Evolutionary conservation across 2,797 vertebrate genomes (phyloP).

Genomic region (Aplochiton taeniatus): DNA sequence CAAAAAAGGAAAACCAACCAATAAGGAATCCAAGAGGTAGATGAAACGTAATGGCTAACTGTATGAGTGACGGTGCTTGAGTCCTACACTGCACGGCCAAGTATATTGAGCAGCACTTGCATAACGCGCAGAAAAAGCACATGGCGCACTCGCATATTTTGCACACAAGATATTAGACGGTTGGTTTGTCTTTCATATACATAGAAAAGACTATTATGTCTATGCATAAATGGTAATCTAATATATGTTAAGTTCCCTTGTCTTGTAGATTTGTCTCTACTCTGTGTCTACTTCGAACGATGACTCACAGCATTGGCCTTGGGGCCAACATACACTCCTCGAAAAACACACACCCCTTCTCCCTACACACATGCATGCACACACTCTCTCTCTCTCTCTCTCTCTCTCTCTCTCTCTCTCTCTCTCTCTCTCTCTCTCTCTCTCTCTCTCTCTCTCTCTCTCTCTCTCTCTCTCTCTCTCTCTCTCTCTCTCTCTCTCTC

Average conservation of each 20-base stretch:
- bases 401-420: not conserved
- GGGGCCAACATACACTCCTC: constrained; percentile 44
- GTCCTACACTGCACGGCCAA: constrained; percentile 27
- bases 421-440: not conserved
- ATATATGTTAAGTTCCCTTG: constrained; percentile 61
- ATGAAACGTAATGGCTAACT: constrained; percentile 74
- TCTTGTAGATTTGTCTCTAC: constrained; percentile 42
- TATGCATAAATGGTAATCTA: constrained; percentile 56
- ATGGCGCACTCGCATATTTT: constrained; percentile 38
- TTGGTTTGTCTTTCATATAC: constrained; percentile 67
- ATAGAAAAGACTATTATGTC: constrained; percentile 54
- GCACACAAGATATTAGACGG: constrained; percentile 14
- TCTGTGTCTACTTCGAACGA: constrained; percentile 52
- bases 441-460: not conserved
- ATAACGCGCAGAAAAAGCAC: constrained; percentile 13
- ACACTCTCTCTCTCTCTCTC: not conserved
- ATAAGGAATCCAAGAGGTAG: constrained; percentile 74
- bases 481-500: not conserved
- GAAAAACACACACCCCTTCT: constrained; percentile 15
- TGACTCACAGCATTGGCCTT: constrained; percentile 32
- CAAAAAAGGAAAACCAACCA: constrained; percentile 54
- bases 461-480: not conserved
- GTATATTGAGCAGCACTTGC: constrained; percentile 13
- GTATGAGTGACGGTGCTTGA: constrained; percentile 65
- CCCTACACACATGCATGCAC: not conserved